These are phyloP conservation scores for Stramonita haemastoma DNA, from an alignment of 2,888 invertebrate genomes.

Conservation along the genomic window DNA sequence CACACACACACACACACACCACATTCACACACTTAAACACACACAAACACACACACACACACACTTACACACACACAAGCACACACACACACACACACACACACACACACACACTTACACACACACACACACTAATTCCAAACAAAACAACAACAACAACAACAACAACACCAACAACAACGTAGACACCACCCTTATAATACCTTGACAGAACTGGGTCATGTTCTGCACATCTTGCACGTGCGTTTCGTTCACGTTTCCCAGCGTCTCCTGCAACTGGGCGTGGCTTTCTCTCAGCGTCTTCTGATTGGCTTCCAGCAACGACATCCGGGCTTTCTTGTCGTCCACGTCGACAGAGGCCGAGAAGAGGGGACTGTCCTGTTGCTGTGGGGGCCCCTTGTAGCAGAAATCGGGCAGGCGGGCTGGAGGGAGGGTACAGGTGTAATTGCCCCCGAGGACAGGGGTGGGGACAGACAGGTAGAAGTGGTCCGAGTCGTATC, in stretches of 20 bases:
- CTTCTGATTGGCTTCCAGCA: constrained; percentile 12
- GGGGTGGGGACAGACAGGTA: neutral
- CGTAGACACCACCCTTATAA: too few species aligned
- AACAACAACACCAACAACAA: too few species aligned
- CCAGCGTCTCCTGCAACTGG: neutral
- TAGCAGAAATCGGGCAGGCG: neutral
- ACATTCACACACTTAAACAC: too few species aligned
- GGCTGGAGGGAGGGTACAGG: neutral
- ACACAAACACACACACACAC: too few species aligned
- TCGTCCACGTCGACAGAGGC: neutral
- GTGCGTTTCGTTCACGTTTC: neutral
- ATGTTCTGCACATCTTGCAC: neutral
- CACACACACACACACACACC: too few species aligned
- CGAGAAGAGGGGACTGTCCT: neutral
- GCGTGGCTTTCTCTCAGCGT: neutral
- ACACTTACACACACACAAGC: too few species aligned
- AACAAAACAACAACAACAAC: too few species aligned
- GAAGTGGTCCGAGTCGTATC: neutral
- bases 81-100: too few species aligned
- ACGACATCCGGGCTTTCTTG: neutral
- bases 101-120: too few species aligned
- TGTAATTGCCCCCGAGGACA: neutral
- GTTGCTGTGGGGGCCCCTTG: neutral
- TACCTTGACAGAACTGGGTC: neutral
- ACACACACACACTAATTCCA: too few species aligned